Conservation (phyloP, 2,797 vertebrate genomes). For the Myotis vivesi region DNA sequence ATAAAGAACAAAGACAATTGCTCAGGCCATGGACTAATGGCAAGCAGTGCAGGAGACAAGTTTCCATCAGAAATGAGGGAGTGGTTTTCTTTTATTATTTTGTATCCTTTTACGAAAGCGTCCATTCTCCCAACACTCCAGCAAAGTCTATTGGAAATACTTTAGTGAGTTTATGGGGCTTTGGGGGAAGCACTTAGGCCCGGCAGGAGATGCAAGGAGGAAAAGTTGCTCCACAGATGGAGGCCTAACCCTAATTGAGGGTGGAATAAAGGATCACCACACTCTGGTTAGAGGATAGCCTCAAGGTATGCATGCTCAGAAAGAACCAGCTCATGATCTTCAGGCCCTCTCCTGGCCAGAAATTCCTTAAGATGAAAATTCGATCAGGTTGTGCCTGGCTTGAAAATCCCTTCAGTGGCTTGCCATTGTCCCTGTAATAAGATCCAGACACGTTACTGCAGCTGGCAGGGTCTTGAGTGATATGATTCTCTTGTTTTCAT, state of each 20-base stretch:
- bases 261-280: not conserved
- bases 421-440: not conserved
- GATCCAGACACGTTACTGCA: not conserved
- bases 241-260: not conserved
- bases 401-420: constrained; percentile 27
- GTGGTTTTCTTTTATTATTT: constrained; percentile 52
- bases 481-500: constrained; percentile 15
- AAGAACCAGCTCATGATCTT: not conserved
- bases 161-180: constrained; percentile 43
- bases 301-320: not conserved
- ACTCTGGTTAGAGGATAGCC: not conserved
- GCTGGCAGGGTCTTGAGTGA: not conserved
- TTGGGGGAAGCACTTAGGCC: not conserved
- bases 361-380: constrained; percentile 44
- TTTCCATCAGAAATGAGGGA: constrained; percentile 64
- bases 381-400: not conserved
- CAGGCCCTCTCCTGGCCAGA: not conserved
- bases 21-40: constrained; percentile 12
- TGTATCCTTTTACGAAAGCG: constrained; percentile 50
- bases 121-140: constrained; percentile 25
- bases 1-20: constrained; percentile 51
- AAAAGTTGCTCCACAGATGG: not conserved
- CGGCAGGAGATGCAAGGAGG: constrained; percentile 17
- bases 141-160: constrained; percentile 46
- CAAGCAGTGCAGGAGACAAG: constrained; percentile 47